Conservation (phyloP, 2,797 vertebrate species). For the Rhabdomys pumilio region DNA sequence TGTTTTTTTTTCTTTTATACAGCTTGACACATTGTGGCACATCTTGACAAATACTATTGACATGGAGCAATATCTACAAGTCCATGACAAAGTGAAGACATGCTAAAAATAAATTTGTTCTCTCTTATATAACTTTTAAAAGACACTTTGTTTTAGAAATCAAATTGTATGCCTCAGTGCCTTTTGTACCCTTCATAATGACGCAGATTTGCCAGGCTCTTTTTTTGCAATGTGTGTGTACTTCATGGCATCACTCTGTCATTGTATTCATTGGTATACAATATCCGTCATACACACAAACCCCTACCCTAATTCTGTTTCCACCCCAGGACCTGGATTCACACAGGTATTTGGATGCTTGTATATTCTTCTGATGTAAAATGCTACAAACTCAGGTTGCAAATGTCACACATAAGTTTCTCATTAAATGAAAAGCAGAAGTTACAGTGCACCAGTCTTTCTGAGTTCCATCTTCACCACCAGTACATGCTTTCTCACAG, state of each 20-base stretch:
- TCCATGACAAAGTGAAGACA: not conserved
- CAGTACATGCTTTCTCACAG: not conserved
- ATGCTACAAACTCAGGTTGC: not conserved
- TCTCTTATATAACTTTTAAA: not conserved
- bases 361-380: not conserved
- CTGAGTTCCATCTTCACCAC: not conserved
- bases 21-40: not conserved
- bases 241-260: not conserved
- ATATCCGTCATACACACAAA: not conserved
- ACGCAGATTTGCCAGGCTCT: not conserved
- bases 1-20: not conserved
- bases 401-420: not conserved
- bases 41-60: not conserved
- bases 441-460: not conserved
- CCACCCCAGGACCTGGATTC: not conserved
- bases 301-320: not conserved
- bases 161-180: not conserved
- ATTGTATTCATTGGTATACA: not conserved
- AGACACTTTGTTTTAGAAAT: not conserved
- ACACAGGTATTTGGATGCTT: not conserved
- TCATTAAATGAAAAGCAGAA: not conserved
- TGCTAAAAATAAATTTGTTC: not conserved
- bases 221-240: not conserved
- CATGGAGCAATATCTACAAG: not conserved
- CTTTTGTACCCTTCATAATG: not conserved